Conservation (phyloP, 2,888 invertebrate genomes). For the Thyatira batis region DNA sequence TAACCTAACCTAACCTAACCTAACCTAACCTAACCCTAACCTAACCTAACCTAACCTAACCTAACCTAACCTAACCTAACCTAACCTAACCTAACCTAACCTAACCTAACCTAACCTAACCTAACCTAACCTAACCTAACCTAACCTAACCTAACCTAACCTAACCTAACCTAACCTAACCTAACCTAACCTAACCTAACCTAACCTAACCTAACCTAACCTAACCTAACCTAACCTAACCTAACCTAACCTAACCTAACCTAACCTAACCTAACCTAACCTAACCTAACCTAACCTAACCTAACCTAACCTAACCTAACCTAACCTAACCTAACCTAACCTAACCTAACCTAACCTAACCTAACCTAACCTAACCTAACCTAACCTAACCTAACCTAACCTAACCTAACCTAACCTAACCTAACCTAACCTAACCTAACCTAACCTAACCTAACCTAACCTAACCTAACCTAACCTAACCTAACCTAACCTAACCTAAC, state of each 20-base stretch:
- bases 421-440: conserved; percentile 6
- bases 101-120: conserved; percentile 21
- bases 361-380: not conserved
- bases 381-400: not conserved
- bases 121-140: conserved; percentile 22
- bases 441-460: conserved; percentile 24
- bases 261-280: not conserved
- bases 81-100: conserved; percentile 20
- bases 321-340: not conserved
- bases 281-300: not conserved
- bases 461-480: conserved; percentile 23
- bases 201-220: not conserved
- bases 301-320: not conserved
- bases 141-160: conserved; percentile 24
- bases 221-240: not conserved
- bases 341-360: not conserved
- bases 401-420: not conserved
- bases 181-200: conserved; percentile 19
- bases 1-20: conserved; percentile 19
- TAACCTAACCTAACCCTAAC: conserved; percentile 18
- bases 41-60: conserved; percentile 15
- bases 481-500: conserved; percentile 27
- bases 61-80: conserved; percentile 19
- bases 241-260: not conserved
- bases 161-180: conserved; percentile 25